Base-by-base conservation (phyloP, 2,113 vertebrate species). In the Micromys minutus region DNA sequence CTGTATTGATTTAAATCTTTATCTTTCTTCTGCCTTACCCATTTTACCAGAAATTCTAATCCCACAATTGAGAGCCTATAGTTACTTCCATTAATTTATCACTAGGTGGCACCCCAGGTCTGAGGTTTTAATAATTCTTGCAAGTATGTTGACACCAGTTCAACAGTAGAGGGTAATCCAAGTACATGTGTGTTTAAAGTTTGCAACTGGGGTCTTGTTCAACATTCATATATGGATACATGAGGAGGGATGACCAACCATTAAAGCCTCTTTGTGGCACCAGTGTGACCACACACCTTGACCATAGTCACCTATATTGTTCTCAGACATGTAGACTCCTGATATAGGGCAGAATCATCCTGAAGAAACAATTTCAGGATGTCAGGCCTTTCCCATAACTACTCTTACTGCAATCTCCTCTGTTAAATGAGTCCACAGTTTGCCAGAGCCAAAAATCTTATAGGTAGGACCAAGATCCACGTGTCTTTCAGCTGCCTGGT, bases 401-500 rank as follows among this genome's bases (percentile, higher is more conserved):
- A 57, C 47, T 9, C 36, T 26, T 34, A 42, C 16, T 22, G 34
- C 29, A 83, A 21, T 42, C 5, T 55, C 1, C n/a, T 52, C 31
- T 39, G 39, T 2, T 21, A 16, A 29, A 26, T 34, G 24, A 69
- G 3, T 57, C 22, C 10, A 63, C 3, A 74, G 3, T 47, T 84
- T 55, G 0, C 7, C 47, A 67, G 57, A 61, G n/a, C 6, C 13
- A 77, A 22, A 31, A 26, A 2, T 19, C 17, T 4, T 19, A 57
- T 59, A 17, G 16, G 16, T 39, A 52, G 7, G 13, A 76, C 24
- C 26, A 36, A 77, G 7, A 16, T 29, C 2, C 22, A 19, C 13
- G 36, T 26, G 3, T 4, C 17, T 52, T 9, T 55, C 22, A 3
- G 4, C 5, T 69, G 13, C 1, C n/a, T 19, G 15, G 16, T 10